Evolutionary conservation across 2,888 invertebrate genomes (phyloP).

Genomic region (Camptogramma bilineatum): DNA sequence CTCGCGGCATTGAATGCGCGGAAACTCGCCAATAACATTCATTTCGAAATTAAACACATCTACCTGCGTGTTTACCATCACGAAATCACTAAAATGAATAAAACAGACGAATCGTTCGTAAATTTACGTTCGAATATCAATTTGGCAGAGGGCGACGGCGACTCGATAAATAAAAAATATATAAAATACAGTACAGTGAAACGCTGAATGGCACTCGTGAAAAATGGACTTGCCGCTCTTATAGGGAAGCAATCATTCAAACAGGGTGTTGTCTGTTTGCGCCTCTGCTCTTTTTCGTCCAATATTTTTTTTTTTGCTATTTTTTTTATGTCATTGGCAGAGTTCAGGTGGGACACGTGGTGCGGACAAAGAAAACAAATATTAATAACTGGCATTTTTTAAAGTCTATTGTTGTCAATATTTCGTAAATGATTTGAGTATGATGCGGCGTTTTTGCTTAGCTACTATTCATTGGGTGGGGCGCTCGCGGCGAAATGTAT

Average conservation of each 20-base stretch:
- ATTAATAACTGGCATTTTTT: conserved; percentile 85
- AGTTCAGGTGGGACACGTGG: conserved; percentile 85
- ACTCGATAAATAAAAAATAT: conserved; percentile 81
- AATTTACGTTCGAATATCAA: conserved; percentile 83
- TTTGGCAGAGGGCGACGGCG: conserved; percentile 68
- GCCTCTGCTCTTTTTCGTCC: conserved; percentile 82
- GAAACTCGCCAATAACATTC: conserved; percentile 83
- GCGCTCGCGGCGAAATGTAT: conserved; percentile 66
- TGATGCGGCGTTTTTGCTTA: conserved; percentile 76
- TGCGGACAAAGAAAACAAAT: conserved; percentile 82
- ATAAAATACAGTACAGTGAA: conserved; percentile 81
- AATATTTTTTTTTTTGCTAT: conserved; percentile 71
- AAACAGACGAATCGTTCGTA: conserved; percentile 81
- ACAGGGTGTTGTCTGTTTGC: conserved; percentile 84
- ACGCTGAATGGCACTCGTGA: conserved; percentile 85
- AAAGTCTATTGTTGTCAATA: conserved; percentile 85
- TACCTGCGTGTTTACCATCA: conserved; percentile 82
- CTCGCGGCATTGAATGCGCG: conserved; percentile 67
- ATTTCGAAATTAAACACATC: conserved; percentile 84
- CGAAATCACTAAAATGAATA: conserved; percentile 84
- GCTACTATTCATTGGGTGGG: conserved; percentile 71
- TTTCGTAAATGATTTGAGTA: conserved; percentile 84
- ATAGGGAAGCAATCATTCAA: conserved; percentile 85
- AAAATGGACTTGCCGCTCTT: conserved; percentile 86
- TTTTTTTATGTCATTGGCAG: conserved; percentile 82